These are phyloP conservation scores for Bambusicola thoracicus DNA, from an alignment of 2,113 vertebrate species.

Conservation along the genomic window DNA sequence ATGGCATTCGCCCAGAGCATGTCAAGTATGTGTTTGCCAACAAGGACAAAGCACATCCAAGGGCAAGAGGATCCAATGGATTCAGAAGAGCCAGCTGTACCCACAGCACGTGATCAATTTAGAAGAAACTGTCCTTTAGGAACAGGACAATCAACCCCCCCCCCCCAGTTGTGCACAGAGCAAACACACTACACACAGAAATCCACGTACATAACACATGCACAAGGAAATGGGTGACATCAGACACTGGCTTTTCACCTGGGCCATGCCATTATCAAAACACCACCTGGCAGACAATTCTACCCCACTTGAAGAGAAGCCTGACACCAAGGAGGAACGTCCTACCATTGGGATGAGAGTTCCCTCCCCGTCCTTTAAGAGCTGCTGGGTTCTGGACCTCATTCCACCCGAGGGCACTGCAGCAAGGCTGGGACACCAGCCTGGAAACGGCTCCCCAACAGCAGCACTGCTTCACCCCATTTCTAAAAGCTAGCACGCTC, in stretches of 20 bases:
- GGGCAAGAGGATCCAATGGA: neutral
- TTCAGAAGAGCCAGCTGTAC: neutral
- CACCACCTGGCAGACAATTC: accelerated
- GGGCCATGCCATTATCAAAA: neutral
- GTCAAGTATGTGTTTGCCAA: neutral
- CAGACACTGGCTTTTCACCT: neutral
- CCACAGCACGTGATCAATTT: neutral
- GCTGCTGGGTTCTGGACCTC: neutral
- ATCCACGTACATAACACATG: neutral
- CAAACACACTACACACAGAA: accelerated
- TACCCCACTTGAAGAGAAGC: neutral
- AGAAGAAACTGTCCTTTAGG: neutral
- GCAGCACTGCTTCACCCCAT: neutral
- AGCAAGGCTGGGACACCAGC: neutral
- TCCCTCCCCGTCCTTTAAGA: neutral
- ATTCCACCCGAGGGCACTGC: neutral
- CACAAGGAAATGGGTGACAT: neutral
- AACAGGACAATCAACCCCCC: neutral
- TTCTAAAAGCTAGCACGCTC: neutral
- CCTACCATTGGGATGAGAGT: neutral
- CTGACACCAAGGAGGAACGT: neutral
- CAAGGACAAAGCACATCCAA: neutral
- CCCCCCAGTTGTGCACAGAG: neutral
- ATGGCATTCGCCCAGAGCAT: neutral
- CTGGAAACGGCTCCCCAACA: neutral